Conservation (phyloP, 1,140 invertebrate species). For the Habropoda laboriosa region DNA sequence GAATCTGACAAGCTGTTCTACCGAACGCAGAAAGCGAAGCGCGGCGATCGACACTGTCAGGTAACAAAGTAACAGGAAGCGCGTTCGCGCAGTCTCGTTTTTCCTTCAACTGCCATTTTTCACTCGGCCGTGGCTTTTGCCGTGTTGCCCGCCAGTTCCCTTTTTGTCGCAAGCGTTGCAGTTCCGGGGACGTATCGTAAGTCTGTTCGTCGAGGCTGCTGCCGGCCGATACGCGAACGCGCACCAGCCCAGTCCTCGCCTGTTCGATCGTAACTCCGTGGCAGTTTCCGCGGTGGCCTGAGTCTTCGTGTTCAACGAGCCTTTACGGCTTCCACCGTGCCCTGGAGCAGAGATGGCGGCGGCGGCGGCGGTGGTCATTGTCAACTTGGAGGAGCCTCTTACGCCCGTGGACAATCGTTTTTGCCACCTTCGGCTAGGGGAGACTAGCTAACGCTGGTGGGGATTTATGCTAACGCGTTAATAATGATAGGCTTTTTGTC, state of each 20-base stretch:
- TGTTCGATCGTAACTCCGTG: conserved; percentile 56
- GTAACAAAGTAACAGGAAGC: conserved; percentile 41
- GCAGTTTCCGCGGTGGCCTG: conserved; percentile 63
- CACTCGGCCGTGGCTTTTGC: conserved; percentile 37
- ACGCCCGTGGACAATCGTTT: conserved; percentile 60
- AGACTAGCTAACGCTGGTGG: not conserved
- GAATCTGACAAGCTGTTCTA: too few species aligned
- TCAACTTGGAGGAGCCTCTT: conserved; percentile 45
- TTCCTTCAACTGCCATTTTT: conserved; percentile 39
- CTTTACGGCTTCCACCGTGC: conserved; percentile 50
- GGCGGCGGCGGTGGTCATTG: conserved; percentile 57
- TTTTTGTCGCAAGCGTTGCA: conserved; percentile 61
- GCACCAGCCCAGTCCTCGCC: conserved; percentile 6
- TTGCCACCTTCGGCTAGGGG: conserved; percentile 48
- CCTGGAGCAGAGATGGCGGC: too few species aligned
- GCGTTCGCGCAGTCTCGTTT: conserved; percentile 29
- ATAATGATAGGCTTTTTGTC: conserved; percentile 67
- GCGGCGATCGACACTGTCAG: not conserved
- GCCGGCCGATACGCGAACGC: conserved; percentile 30
- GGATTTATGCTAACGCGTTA: conserved; percentile 69
- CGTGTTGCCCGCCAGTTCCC: conserved; percentile 33
- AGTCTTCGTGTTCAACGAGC: conserved; percentile 64
- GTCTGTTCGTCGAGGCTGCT: conserved; percentile 7
- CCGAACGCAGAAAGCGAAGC: not conserved
- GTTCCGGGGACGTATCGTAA: conserved; percentile 53